Evolutionary conservation across 1,140 invertebrate genomes (phyloP), one percentile per base, ranked within the genome.

Genomic region (Drosophila serrata): DNA sequence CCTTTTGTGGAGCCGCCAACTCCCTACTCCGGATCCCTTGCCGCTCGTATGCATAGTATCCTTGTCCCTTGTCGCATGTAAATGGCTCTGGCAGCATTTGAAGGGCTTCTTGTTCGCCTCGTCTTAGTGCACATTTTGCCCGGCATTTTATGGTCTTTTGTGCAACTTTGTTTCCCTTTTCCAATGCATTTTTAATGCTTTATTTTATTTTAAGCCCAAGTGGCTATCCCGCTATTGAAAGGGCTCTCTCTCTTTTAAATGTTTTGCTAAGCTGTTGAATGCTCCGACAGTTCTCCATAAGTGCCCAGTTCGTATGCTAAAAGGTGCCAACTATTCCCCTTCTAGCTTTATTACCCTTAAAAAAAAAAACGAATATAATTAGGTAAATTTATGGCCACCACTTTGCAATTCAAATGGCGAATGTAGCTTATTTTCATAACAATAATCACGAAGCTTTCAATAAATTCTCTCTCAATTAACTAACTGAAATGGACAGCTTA

Each of bases 121-220:
- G 15, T 49, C 65, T 51, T 39, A 57, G 70, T 75, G 48, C 37
- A 61, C 43, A 61, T 68, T 37, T 55, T 40, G 22, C 29, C 29
- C 6, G 48, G 48, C 59, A 35, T 73, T 81, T 46, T 39, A 79
- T 55, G 62, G 70, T 51, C 75, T 69, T 68, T 49, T 69, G 48
- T 61, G 24, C 43, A 78, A 45, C 56, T 61, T 61, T 60, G 45
- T 65, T 75, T 53, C 62, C 31, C 61, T 22, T 43, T 43, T 55
- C 19, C 64, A 43, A 78, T 78, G 75, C 74, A 78, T 78, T 57
- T 78, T 69, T 78, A 77, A 78, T 69, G 57, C 49, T 45, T 57
- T 60, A 17, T 69, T 69, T 59, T 62, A 42, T 59, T 72, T 40
- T 35, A 42, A 57, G 43, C 29, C 31, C 0, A 37, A 67, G 62